These are phyloP conservation scores for Catharus ustulatus DNA, from an alignment of 2,797 vertebrate genomes.

Conservation along the genomic window DNA sequence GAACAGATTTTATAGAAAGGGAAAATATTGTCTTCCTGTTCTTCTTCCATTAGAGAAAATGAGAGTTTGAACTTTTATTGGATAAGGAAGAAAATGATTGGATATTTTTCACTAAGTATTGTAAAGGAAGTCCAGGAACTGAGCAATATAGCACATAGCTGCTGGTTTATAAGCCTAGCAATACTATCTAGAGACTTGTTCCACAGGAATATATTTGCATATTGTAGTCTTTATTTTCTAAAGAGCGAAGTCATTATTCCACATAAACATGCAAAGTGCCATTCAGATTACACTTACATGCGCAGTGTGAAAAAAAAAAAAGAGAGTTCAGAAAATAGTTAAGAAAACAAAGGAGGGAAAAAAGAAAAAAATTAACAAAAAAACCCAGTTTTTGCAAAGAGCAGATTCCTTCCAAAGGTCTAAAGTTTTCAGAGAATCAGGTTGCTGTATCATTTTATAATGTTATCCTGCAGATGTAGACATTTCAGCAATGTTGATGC, in stretches of 20 bases:
- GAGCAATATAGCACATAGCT: neutral
- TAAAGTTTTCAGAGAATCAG: rapidly evolving
- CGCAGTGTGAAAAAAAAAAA: neutral
- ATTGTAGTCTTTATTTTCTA: neutral
- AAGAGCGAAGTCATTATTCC: neutral
- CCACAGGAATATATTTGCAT: neutral
- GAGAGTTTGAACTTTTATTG: neutral
- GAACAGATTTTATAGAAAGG: neutral
- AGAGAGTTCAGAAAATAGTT: neutral
- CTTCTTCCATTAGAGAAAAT: neutral
- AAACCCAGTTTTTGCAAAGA: neutral
- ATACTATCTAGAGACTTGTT: neutral
- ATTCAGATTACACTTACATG: neutral
- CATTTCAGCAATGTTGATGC: neutral
- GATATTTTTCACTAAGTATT: neutral
- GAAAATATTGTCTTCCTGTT: neutral
- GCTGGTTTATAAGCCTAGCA: neutral
- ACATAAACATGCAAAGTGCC: neutral
- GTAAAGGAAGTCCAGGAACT: neutral
- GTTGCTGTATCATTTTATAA: neutral
- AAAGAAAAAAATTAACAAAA: neutral
- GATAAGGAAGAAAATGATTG: neutral
- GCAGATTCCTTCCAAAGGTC: neutral
- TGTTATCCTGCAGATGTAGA: rapidly evolving
- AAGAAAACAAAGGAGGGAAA: neutral